Conservation (phyloP, 2,113 vertebrate genomes). For the Pipa parva region DNA sequence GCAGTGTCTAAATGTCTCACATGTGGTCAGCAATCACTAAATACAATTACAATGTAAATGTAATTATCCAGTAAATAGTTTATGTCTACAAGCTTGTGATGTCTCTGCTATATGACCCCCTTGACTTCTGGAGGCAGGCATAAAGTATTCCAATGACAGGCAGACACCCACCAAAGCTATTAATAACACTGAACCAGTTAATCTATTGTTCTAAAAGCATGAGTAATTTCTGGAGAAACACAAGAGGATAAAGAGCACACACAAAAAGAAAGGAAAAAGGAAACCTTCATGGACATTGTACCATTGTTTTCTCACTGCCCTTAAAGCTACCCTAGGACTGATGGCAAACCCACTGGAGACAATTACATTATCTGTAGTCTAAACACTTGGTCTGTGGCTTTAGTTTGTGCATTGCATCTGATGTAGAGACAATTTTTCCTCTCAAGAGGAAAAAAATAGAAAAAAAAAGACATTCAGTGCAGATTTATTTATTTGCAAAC, state of each 20-base stretch:
- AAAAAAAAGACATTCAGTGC: too few relatives aligned
- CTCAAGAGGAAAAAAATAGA: too few relatives aligned
- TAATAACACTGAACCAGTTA: conserved; percentile 13
- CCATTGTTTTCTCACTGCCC: conserved; percentile 8
- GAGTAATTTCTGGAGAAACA: conserved; percentile 14
- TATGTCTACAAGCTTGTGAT: not conserved
- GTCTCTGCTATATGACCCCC: not conserved
- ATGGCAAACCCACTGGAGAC: not conserved
- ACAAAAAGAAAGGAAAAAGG: conserved; percentile 10
- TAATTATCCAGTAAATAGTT: not conserved
- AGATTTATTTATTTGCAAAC: too few relatives aligned
- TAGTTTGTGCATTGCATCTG: not conserved
- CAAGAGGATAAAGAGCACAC: conserved; percentile 4
- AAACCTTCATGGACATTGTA: conserved; percentile 9
- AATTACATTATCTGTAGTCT: not conserved
- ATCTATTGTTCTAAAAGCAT: conserved; percentile 10
- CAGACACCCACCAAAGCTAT: conserved; percentile 25
- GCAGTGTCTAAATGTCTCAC: too few relatives aligned
- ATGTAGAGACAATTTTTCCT: too few relatives aligned
- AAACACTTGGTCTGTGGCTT: conserved; percentile 1
- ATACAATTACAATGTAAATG: too few relatives aligned
- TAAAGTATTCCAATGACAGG: conserved; percentile 4
- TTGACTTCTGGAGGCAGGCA: conserved; percentile 1
- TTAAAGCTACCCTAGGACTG: conserved; percentile 1
- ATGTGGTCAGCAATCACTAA: too few relatives aligned